Evolutionary conservation across 2,888 invertebrate genomes (phyloP).

Genomic region (Bellardia bayeri): DNA sequence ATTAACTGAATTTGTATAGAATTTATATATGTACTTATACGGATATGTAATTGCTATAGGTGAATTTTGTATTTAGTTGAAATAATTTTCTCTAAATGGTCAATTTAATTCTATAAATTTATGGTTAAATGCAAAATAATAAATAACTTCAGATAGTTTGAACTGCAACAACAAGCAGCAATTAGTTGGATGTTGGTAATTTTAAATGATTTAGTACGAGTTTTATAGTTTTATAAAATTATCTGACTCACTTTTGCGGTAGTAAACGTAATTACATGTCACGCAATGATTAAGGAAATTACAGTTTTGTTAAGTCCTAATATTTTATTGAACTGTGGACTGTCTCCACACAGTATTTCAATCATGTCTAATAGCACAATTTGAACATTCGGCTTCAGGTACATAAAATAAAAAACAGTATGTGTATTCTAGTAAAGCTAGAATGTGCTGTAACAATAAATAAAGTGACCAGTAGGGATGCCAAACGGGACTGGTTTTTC

Average conservation of each 20-base stretch:
- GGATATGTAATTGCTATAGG: background rate
- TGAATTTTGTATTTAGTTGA: conserved; percentile 33
- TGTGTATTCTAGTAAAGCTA: too few relatives aligned
- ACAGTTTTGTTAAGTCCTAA: background rate
- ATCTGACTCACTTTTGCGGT: background rate
- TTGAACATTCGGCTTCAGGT: too few relatives aligned
- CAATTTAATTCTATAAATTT: conserved; percentile 46
- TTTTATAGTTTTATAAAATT: background rate
- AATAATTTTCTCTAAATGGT: conserved; percentile 45
- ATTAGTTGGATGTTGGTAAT: conserved; percentile 13
- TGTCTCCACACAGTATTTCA: too few relatives aligned
- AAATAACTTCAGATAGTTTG: background rate
- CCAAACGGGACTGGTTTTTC: too few relatives aligned
- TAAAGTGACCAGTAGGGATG: too few relatives aligned
- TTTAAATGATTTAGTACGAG: background rate
- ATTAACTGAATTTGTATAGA: conserved; percentile 60
- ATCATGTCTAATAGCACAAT: too few relatives aligned
- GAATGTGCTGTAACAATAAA: too few relatives aligned
- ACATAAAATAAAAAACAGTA: too few relatives aligned
- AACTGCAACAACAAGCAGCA: background rate
- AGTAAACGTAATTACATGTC: background rate
- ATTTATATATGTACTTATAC: background rate
- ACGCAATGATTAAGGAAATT: conserved; percentile 1
- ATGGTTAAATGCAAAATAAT: conserved; percentile 4
- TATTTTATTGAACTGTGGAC: too few relatives aligned